Evolutionary conservation across 2,888 invertebrate genomes (phyloP), one percentile per base, ranked within the genome.

Genomic region (Herminia tarsipennalis): DNA sequence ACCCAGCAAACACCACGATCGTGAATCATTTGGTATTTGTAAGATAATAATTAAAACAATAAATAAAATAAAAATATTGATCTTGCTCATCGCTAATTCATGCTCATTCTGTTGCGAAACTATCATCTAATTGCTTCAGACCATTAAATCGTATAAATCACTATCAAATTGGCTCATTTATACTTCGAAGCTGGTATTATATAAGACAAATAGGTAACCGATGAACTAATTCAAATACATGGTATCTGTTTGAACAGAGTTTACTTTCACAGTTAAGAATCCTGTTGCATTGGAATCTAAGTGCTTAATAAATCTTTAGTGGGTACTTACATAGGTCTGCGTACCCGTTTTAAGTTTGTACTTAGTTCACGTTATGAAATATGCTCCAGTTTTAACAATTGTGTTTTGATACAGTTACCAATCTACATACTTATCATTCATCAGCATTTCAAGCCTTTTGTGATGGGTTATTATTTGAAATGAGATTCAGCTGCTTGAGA

Each of bases 191-290:
- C 67, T 52, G 66, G 53, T 46, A 33, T 63, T 73, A 56, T 54
- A 61, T 42, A 62, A 62, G n/a, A 9, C 6, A 13, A 14, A 13
- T 28, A n/a, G 12, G 9, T 14, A 60, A 60, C 40, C 46, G 43
- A 62, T 63, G 43, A 38, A 44, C 30, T 45, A 57, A 42, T 50
- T 45, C 43, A 27, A 32, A 16, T 22, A 29, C n/a, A n/a, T n/a
- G n/a, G n/a, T n/a, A n/a, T n/a, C 2, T 56, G 56, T 55, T 37
- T 34, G 41, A 57, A 56, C 25, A 49, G 27, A 55, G 54, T 68
- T 52, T 70, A 77, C 79, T 80, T 81, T 79, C 77, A 73, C 77
- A 54, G 57, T 38, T 60, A 59, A 57, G 63, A 71, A 69, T 71
- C 73, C 66, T 70, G 64, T 59, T 65, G 55, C 45, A 39, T 45